Evolutionary conservation across 2,797 vertebrate species (phyloP).

Genomic region (Centropyge bicolor): DNA sequence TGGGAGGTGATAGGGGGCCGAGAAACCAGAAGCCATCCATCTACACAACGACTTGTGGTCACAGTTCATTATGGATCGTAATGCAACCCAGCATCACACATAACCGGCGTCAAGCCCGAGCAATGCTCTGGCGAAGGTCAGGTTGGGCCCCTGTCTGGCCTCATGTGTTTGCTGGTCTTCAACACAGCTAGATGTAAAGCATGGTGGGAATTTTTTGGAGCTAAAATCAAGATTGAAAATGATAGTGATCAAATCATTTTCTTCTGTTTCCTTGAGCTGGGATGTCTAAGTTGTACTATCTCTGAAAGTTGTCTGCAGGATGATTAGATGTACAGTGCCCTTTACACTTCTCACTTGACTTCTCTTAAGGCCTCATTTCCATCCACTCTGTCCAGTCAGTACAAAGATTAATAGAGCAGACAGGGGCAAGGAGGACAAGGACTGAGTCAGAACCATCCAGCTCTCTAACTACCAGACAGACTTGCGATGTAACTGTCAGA

Average conservation of each 20-base stretch:
- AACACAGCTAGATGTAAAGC: constrained; percentile 30
- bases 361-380: constrained; percentile 15
- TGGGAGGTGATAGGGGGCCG: constrained; percentile 69
- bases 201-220: background rate
- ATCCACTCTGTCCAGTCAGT: constrained; percentile 21
- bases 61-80: constrained; percentile 83
- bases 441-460: constrained; percentile 25
- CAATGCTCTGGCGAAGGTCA: constrained; percentile 56
- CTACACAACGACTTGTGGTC: constrained; percentile 79
- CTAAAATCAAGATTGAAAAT: background rate
- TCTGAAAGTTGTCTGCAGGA: background rate
- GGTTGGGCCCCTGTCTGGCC: constrained; percentile 28
- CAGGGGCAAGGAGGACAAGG: constrained; percentile 11
- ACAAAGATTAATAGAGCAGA: constrained; percentile 26
- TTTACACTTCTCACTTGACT: constrained; percentile 5
- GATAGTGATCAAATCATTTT: background rate
- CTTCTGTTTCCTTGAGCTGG: background rate
- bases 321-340: background rate
- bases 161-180: constrained; percentile 31
- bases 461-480: constrained; percentile 23
- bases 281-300: background rate
- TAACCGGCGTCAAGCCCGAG: constrained; percentile 39
- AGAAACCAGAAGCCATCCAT: constrained; percentile 80
- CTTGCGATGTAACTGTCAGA: constrained; percentile 41
- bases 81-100: constrained; percentile 65